Conservation (phyloP, 2,113 vertebrate genomes). For the Albula goreensis region DNA sequence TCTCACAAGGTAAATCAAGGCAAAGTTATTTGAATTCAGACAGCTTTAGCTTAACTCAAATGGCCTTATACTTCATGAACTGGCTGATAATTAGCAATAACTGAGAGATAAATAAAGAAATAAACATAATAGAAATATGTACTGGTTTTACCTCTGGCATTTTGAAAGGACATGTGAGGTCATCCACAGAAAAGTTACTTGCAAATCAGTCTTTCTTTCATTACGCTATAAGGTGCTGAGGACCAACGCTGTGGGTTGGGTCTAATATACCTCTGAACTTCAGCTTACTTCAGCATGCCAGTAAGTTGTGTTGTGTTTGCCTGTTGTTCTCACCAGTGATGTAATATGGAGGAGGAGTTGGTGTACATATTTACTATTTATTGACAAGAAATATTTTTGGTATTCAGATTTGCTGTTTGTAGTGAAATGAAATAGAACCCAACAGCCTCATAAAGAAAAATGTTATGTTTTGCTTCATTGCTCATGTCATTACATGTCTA, state of each 20-base stretch:
- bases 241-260: neutral
- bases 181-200: neutral
- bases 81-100: neutral
- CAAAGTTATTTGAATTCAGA: neutral
- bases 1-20: too few relatives aligned
- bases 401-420: neutral
- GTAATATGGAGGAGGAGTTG: too few relatives aligned
- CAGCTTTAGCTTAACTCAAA: neutral
- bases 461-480: too few relatives aligned
- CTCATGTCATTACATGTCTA: too few relatives aligned
- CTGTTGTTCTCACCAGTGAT: too few relatives aligned
- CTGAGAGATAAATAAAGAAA: neutral
- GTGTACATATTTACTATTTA: neutral
- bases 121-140: too few relatives aligned
- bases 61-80: neutral
- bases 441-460: too few relatives aligned
- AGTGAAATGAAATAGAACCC: neutral
- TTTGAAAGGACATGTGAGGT: too few relatives aligned
- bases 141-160: too few relatives aligned
- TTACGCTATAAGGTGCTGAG: neutral
- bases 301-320: too few relatives aligned
- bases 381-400: neutral
- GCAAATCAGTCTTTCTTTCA: neutral
- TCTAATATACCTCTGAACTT: too few relatives aligned
- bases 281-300: too few relatives aligned